phyloP scores from a whole-genome alignment of 2,888 invertebrate genomes.

The Seira musarum region DNA sequence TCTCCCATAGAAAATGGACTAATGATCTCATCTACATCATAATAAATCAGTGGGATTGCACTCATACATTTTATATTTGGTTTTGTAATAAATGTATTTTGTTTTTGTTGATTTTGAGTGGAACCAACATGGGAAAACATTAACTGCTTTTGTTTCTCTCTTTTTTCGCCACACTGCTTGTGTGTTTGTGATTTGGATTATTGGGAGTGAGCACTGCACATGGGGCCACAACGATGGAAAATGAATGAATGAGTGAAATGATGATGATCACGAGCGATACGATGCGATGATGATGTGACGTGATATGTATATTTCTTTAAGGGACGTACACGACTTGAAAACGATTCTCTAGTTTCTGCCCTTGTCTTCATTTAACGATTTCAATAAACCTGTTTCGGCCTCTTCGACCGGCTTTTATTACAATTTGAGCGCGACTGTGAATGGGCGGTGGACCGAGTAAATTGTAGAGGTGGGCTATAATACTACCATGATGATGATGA shows the following conservation, averaged over 20 bases:
- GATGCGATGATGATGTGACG: too few species aligned
- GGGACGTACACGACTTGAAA: conserved; percentile 53
- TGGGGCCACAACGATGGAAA: neutral
- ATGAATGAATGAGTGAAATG: conserved; percentile 53
- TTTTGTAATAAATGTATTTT: conserved; percentile 17
- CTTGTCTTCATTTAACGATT: conserved; percentile 26
- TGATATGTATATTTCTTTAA: conserved; percentile 44
- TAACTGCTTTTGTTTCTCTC: neutral
- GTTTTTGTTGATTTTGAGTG: conserved; percentile 24
- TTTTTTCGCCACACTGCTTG: neutral
- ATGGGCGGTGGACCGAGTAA: conserved; percentile 57
- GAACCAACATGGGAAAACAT: conserved; percentile 14
- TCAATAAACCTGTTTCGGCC: conserved; percentile 63
- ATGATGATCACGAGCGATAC: conserved; percentile 33
- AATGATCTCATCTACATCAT: conserved; percentile 61
- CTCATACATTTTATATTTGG: conserved; percentile 16
- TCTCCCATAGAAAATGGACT: conserved; percentile 36
- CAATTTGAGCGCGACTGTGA: conserved; percentile 49
- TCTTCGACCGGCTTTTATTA: conserved; percentile 44
- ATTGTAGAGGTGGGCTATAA: conserved; percentile 56
- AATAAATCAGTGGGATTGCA: conserved; percentile 52
- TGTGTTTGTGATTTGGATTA: neutral
- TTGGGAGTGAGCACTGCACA: too few species aligned
- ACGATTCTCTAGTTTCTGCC: conserved; percentile 27
- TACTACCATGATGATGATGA: conserved; percentile 17